Percentiles rank a stretch among this genome's conserved stretches.
These are phyloP conservation scores for Archips crataeganus DNA, from an alignment of 2,888 invertebrate genomes.

Conservation along the genomic window DNA sequence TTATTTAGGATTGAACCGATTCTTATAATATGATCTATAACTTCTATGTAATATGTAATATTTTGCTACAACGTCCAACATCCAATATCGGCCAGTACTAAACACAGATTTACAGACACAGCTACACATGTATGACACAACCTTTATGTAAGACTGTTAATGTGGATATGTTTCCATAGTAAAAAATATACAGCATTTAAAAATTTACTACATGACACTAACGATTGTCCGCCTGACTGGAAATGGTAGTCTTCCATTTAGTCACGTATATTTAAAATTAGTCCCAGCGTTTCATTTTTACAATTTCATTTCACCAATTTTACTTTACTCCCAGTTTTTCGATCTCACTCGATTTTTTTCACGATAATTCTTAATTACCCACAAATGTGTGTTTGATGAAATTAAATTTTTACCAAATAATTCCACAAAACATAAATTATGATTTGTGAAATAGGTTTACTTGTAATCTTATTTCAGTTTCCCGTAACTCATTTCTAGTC, in stretches of 20 bases:
- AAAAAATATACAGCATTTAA: not conserved
- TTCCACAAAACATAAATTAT: no score
- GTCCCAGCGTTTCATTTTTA: not conserved
- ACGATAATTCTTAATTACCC: no score
- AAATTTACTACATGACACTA: not conserved
- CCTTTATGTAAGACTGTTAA: conserved; percentile 63
- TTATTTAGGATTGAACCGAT: conserved; percentile 6
- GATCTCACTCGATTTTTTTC: no score
- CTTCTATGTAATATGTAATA: conserved; percentile 48
- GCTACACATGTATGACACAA: conserved; percentile 70
- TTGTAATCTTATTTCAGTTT: not conserved
- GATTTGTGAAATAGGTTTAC: not conserved
- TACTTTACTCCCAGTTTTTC: no score
- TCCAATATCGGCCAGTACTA: conserved; percentile 56
- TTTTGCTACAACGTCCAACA: conserved; percentile 64
- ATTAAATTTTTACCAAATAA: no score
- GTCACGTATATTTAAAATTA: not conserved
- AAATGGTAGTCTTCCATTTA: not conserved
- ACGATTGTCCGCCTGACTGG: conserved; percentile 3
- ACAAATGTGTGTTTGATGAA: no score
- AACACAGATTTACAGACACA: conserved; percentile 50
- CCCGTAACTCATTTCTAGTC: not conserved
- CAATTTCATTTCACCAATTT: no score
- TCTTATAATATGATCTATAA: conserved; percentile 25
- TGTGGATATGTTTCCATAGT: conserved; percentile 39